Evolutionary conservation across 2,797 vertebrate genomes (phyloP).

Genomic region (Sebastes umbrosus): DNA sequence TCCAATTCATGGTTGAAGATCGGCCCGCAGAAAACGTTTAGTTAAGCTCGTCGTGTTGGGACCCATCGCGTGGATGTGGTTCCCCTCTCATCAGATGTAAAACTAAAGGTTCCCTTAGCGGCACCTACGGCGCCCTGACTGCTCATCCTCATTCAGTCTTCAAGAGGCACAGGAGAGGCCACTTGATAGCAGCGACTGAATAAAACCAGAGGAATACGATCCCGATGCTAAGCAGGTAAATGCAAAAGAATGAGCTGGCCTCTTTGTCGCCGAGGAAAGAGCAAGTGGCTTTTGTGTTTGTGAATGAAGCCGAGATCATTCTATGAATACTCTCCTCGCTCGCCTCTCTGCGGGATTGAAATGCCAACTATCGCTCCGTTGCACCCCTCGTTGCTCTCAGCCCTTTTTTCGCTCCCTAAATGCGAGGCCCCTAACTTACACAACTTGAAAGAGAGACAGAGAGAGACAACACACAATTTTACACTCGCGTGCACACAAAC

Average conservation of each 20-base stretch:
- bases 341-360: constrained; percentile 48
- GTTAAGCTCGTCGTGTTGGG: constrained; percentile 12
- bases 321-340: constrained; percentile 48
- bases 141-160: constrained; percentile 55
- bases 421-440: constrained; percentile 64
- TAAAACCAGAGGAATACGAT: constrained; percentile 48
- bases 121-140: constrained; percentile 30
- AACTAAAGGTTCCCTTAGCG: constrained; percentile 28
- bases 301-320: constrained; percentile 57
- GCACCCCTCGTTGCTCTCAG: constrained; percentile 46
- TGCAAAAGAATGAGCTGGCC: constrained; percentile 47
- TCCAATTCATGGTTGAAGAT: constrained; percentile 49
- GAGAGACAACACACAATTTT: constrained; percentile 70
- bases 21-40: constrained; percentile 40
- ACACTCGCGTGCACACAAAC: constrained; percentile 73
- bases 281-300: constrained; percentile 64
- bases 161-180: constrained; percentile 50
- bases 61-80: constrained; percentile 20
- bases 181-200: constrained; percentile 50
- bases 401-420: constrained; percentile 56
- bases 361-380: constrained; percentile 61
- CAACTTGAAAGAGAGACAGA: constrained; percentile 53
- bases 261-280: constrained; percentile 54
- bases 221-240: constrained; percentile 58
- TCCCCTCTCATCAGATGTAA: constrained; percentile 28